Evolutionary conservation across 1,140 invertebrate genomes (phyloP), one percentile per base, ranked within the genome.

Genomic region (Bathynomus jamesi): DNA sequence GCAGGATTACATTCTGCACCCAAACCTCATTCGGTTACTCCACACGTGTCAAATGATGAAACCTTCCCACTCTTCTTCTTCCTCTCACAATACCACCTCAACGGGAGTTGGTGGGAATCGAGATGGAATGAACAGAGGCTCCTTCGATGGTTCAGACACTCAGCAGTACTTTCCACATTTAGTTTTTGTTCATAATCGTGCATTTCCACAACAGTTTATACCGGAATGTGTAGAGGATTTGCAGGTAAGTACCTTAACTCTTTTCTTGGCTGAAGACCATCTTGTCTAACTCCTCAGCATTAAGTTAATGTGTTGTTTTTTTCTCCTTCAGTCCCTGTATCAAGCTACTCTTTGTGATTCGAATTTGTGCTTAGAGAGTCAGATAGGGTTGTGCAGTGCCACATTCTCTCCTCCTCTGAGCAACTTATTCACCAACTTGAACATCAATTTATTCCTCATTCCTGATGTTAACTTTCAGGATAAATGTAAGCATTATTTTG

Each of bases 21-120:
- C 86, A 2, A 89, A 89, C 82, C 80, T 90, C 68, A 78, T 90
- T 10, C 87, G 88, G 81, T 91, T 92, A 82, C 81, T 93, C 25
- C 89, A 91, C 82, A 87, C 90, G 65, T 90, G 91, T 29, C 91
- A 94, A 84, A 93, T 94, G 91, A 82, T 94, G 77, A 92, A 92
- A 80, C 92, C 92, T 2, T 81, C 83, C 2, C 88, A 69, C 7
- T 74, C 72, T 25, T 74, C 72, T 5, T 74, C 72, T 25, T 74
- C 72, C 7, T 67, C 63, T 88, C 2, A 87, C 89, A 4, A 87
- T 87, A 25, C 87, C 86, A 70, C 72, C 3, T 74, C 72, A 53
- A n/a, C n/a, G 46, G 40, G 40, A 2, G 40, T 53, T 2, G 40
- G 40, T 17, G 21, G 21, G 11, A 53, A 53, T 53, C 40, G 40